Evolutionary conservation across 2,888 invertebrate genomes (phyloP).

Genomic region (Nipponacmea schrenckii): DNA sequence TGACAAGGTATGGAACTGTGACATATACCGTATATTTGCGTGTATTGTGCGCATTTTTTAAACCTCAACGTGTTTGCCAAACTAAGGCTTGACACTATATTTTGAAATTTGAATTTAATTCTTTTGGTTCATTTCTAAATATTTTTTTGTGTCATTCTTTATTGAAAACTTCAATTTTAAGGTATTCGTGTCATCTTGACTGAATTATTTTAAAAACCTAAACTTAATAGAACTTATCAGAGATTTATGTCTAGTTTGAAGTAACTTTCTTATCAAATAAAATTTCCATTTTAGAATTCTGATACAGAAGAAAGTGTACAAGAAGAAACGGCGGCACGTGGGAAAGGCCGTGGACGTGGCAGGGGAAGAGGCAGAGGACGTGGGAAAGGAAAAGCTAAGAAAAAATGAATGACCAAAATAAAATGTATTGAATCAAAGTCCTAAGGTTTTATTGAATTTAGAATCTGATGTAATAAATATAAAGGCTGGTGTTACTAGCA

Average conservation of each 20-base stretch:
- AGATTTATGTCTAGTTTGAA: no score
- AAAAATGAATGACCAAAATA: not conserved
- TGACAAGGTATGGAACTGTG: not conserved
- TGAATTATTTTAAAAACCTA: no score
- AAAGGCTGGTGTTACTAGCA: no score
- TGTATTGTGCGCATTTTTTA: not conserved
- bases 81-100: not conserved
- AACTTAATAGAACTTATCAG: no score
- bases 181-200: no score
- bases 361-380: conserved; percentile 8
- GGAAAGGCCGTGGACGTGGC: not conserved
- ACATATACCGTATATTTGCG: not conserved
- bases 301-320: not conserved
- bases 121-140: not conserved
- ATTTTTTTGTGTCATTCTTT: no score
- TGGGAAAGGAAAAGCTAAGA: conserved; percentile 13
- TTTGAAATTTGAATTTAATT: no score
- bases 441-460: no score
- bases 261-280: not conserved
- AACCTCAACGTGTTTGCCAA: not conserved
- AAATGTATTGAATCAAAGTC: no score
- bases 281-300: not conserved
- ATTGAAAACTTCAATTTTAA: no score
- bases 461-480: no score
- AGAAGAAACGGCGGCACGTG: not conserved